phyloP scores from a whole-genome alignment of 1,140 invertebrate genomes.

The Radopholus similis region DNA sequence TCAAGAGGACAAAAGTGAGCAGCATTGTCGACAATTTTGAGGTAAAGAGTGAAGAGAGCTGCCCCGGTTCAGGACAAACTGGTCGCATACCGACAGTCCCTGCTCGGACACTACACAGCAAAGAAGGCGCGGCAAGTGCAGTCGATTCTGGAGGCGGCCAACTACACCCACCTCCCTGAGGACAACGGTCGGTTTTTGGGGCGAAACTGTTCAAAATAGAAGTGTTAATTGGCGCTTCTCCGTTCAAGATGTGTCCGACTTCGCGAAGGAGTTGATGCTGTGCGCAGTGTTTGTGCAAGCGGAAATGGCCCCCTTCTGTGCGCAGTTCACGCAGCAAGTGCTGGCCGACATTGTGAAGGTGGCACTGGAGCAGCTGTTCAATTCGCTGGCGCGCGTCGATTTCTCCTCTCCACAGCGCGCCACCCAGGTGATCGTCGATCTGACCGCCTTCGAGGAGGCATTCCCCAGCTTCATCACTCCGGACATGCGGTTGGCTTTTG shows the following conservation, averaged over 20 bases:
- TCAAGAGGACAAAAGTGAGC: slow-evolving; percentile 37
- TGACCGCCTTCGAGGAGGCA: slow-evolving; percentile 51
- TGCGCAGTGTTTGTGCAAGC: slow-evolving; percentile 56
- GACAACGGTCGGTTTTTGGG: slow-evolving; percentile 33
- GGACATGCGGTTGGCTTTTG: slow-evolving; percentile 17
- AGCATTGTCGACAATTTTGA: neutral
- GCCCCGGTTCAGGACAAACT: slow-evolving; percentile 39
- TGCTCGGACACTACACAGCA: slow-evolving; percentile 42
- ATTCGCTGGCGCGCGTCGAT: slow-evolving; percentile 14
- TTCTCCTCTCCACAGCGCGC: slow-evolving; percentile 20
- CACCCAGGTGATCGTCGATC: slow-evolving; percentile 48
- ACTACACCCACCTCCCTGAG: slow-evolving; percentile 43
- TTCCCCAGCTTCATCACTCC: slow-evolving; percentile 35
- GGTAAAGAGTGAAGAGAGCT: neutral
- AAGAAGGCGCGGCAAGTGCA: slow-evolving; percentile 37
- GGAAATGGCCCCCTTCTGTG: slow-evolving; percentile 45
- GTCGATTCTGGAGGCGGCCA: slow-evolving; percentile 37
- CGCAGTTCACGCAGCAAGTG: slow-evolving; percentile 42
- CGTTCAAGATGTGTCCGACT: slow-evolving; percentile 60
- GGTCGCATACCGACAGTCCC: slow-evolving; percentile 25
- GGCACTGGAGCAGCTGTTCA: slow-evolving; percentile 26
- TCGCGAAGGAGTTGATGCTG: slow-evolving; percentile 56
- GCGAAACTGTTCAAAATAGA: too few species aligned
- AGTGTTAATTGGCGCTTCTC: slow-evolving; percentile 12
- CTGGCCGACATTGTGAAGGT: slow-evolving; percentile 32